These are phyloP conservation scores for Leptinotarsa haldemani DNA, from an alignment of 2,888 invertebrate genomes.

Conservation along the genomic window DNA sequence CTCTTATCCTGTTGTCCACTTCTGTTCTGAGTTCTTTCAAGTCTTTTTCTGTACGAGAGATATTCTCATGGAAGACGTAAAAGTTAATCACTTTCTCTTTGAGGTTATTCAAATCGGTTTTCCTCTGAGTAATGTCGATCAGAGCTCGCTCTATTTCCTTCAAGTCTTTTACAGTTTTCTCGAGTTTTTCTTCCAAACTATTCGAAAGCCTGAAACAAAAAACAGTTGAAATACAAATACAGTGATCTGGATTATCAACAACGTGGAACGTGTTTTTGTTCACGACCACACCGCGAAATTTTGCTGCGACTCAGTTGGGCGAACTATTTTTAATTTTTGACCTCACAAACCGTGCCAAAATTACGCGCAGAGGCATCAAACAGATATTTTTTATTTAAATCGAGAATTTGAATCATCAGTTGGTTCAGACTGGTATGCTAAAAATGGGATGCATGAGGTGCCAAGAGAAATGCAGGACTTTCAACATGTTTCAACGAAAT, in stretches of 20 bases:
- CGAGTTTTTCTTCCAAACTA: constrained; percentile 80
- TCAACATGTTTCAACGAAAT: too few relatives aligned
- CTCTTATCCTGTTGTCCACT: constrained; percentile 70
- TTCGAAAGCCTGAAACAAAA: constrained; percentile 78
- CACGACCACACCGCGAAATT: constrained; percentile 28
- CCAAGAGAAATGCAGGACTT: not conserved
- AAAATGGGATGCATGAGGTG: constrained; percentile 7
- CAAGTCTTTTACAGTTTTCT: constrained; percentile 80
- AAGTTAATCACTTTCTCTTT: constrained; percentile 76
- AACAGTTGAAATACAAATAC: constrained; percentile 21
- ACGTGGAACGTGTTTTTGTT: constrained; percentile 47
- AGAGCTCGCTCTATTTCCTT: constrained; percentile 81
- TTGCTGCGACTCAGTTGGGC: constrained; percentile 18
- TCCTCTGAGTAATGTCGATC: constrained; percentile 76
- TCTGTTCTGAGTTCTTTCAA: constrained; percentile 71
- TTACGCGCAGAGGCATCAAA: constrained; percentile 36
- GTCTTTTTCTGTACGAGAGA: constrained; percentile 72
- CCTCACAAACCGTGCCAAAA: constrained; percentile 55
- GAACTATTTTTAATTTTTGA: constrained; percentile 56
- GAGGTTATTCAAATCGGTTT: constrained; percentile 75
- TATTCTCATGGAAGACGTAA: constrained; percentile 83
- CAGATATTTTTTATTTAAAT: constrained; percentile 33
- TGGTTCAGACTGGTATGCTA: constrained; percentile 20
- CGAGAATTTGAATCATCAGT: constrained; percentile 32
- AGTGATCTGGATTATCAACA: constrained; percentile 29